These are phyloP conservation scores for Penaeus vannamei DNA, from an alignment of 1,140 invertebrate genomes.

Conservation along the genomic window DNA sequence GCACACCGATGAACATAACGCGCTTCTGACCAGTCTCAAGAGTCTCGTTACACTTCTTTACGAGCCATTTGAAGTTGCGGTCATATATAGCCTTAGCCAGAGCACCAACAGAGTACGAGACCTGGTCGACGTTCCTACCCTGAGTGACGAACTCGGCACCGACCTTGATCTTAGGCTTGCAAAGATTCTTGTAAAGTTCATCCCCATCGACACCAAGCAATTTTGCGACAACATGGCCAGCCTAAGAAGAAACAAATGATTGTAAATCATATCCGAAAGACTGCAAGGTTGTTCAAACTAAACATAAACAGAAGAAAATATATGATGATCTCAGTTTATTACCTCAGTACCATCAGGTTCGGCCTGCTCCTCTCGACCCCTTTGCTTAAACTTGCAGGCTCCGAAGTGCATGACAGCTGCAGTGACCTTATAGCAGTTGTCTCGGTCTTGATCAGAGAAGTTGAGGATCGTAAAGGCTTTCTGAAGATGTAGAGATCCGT, in stretches of 20 bases:
- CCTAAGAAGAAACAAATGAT: no score
- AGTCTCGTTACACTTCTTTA: conserved; percentile 69
- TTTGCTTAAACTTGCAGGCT: conserved; percentile 77
- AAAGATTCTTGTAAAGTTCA: no score
- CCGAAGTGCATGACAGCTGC: conserved; percentile 77
- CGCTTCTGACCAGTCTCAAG: no score
- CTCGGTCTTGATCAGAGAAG: conserved; percentile 75
- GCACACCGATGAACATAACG: no score
- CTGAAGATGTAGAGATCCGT: conserved; percentile 67
- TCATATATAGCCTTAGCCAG: conserved; percentile 74
- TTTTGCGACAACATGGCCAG: no score
- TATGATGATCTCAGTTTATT: conserved; percentile 62
- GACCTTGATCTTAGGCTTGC: no score
- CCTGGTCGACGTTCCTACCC: conserved; percentile 68
- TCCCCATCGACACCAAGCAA: no score
- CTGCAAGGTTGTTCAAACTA: no score
- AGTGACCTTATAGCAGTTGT: conserved; percentile 75
- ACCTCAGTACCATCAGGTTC: conserved; percentile 82
- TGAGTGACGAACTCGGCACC: no score
- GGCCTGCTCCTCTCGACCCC: conserved; percentile 74
- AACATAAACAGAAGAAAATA: no score
- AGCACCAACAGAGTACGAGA: conserved; percentile 73
- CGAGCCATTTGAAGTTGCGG: conserved; percentile 74
- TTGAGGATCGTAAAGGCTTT: conserved; percentile 77
- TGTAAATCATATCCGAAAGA: no score